These are phyloP conservation scores for Cladopsammia gracilis DNA, from an alignment of 64 coral and sea anemone genomes.

Conservation along the genomic window DNA sequence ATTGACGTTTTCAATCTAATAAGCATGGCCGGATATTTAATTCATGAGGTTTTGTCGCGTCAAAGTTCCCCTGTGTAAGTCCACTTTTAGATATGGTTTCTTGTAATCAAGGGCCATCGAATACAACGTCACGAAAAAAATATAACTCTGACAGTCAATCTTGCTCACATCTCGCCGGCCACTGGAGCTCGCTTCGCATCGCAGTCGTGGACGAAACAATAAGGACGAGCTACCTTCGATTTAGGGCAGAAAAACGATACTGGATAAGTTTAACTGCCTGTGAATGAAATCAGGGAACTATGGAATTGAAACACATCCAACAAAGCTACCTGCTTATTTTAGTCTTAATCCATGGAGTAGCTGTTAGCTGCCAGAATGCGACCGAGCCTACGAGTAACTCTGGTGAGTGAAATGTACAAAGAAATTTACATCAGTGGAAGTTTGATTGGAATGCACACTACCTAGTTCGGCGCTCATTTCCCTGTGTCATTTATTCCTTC, in stretches of 20 bases:
- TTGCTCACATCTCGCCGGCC: background rate
- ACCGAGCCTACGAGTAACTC: background rate
- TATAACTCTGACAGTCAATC: background rate
- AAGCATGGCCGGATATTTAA: constrained; percentile 1
- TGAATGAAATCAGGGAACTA: background rate
- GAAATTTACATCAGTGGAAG: background rate
- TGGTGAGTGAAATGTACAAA: constrained; percentile 1
- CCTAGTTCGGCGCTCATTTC: background rate
- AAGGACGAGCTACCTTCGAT: background rate
- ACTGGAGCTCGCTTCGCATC: background rate
- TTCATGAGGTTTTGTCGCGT: constrained; percentile 19
- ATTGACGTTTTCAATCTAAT: constrained; percentile 8
- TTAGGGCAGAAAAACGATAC: background rate
- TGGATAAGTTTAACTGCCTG: background rate
- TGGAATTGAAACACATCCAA: background rate
- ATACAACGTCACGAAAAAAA: constrained; percentile 26
- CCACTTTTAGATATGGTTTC: background rate
- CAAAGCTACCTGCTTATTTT: background rate
- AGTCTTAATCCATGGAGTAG: background rate
- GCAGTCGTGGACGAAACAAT: background rate
- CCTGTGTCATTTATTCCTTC: no score
- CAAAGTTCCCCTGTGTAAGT: constrained; percentile 5
- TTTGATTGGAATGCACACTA: background rate
- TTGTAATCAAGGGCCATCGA: constrained; percentile 15
- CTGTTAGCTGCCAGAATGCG: constrained; percentile 1